These are phyloP conservation scores for Diabrotica virgifera DNA, from an alignment of 1,140 invertebrate species.

Conservation along the genomic window DNA sequence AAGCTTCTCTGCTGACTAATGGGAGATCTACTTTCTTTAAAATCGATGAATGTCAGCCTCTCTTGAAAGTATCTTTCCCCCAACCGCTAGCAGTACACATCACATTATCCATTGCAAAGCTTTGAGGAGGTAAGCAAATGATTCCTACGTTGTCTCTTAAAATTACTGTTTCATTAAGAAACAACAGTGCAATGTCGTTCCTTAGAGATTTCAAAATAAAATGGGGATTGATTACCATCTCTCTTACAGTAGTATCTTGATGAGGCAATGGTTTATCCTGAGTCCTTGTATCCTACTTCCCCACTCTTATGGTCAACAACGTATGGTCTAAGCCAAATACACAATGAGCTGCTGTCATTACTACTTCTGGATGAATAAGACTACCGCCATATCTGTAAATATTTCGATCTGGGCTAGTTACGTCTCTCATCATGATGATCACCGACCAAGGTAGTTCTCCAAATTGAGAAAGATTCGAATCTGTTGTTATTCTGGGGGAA, in stretches of 20 bases:
- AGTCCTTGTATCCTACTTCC: conserved; percentile 57
- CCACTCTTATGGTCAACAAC: conserved; percentile 25
- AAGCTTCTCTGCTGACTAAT: conserved; percentile 54
- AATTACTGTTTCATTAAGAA: conserved; percentile 56
- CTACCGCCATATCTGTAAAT: conserved; percentile 57
- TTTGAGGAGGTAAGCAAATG: conserved; percentile 51
- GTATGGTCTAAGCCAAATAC: conserved; percentile 35
- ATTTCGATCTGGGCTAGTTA: conserved; percentile 51
- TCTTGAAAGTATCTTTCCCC: conserved; percentile 60
- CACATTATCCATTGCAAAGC: conserved; percentile 24
- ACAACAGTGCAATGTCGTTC: conserved; percentile 69
- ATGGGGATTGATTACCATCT: conserved; percentile 34
- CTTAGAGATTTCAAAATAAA: conserved; percentile 50
- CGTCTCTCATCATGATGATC: conserved; percentile 22
- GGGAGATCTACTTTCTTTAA: conserved; percentile 65
- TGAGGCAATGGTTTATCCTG: conserved; percentile 51
- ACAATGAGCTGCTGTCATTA: conserved; percentile 65
- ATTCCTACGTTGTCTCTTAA: conserved; percentile 51
- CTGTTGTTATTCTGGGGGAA: conserved; percentile 66
- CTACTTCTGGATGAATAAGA: conserved; percentile 52
- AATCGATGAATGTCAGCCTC: conserved; percentile 52
- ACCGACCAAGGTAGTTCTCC: conserved; percentile 36
- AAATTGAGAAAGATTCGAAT: conserved; percentile 52
- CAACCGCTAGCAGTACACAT: conserved; percentile 62
- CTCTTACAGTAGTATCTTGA: conserved; percentile 39